Evolutionary conservation across 2,113 vertebrate genomes (phyloP), one percentile per base, ranked within the genome.

Genomic region (Lagopus muta): DNA sequence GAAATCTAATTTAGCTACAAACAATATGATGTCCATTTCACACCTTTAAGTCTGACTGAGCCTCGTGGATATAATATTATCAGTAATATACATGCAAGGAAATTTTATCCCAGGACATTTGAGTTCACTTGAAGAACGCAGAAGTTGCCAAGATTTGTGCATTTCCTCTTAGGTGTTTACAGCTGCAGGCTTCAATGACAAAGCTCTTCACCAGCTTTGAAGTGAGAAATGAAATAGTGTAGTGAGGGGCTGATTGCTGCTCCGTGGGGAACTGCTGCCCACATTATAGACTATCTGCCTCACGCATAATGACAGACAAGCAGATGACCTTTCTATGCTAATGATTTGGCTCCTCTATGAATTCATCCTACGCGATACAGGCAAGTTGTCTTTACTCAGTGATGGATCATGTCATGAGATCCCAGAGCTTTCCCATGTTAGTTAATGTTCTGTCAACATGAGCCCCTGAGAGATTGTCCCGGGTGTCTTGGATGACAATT

Each of bases 361-460:
- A 96, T 95, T 92, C 88, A 88, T 94, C 86, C 90, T 82, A 34
- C 88, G 80, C 58, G 85, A 90, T 93, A 57, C 76, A 90, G 93
- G 88, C 88, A 78, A 73, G 90, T 93, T 95, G 94, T 95, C 93
- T 95, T 86, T 95, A 70, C 79, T 78, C 77, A 78, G 93, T 95
- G 96, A 97, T 88, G 93, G 90, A 95, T 96, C 95, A 82, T 70
- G 92, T 90, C 96, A 79, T 82, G 92, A 86, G 93, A 97, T 94
- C 93, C 90, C 90, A 82, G 83, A 95, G 94, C 96, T 93, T 97
- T 88, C 65, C 3, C 69, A 58, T 95, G 91, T 95, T 93, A 93
- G 92, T 95, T 96, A 97, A 94, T 94, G 92, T 88, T 96, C 95
- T 97, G 93, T 96, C 95, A 97, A 90, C 94, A 93, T 67, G 74